Base-by-base conservation (phyloP, 1,140 invertebrate genomes). In the Centruroides sculpturatus region DNA sequence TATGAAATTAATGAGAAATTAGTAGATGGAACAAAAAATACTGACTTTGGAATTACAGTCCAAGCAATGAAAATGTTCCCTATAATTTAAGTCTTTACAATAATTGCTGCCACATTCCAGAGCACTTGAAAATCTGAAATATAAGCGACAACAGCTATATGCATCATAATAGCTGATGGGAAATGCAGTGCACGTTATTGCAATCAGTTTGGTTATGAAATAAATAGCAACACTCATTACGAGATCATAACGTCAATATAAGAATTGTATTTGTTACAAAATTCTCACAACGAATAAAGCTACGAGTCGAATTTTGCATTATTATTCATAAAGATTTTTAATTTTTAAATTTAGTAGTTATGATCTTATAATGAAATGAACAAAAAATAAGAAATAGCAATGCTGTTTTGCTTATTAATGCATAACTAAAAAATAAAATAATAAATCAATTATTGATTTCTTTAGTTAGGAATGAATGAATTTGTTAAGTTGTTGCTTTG, bases 1-100 rank as follows among this genome's bases (percentile, higher is more conserved):
- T 59, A 50, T 35, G 11, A 58, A 13, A 57, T 35, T 47, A 57
- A 47, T 35, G 46, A 47, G 10, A 35, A 55, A 55, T 35, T n/a
- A 12, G 6, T 13, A 35, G 6, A 12, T n/a, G 36, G 12, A n/a
- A 12, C 51, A 12, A 35, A 60, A 12, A 47, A 62, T 41, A 41
- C 41, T 66, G 64, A 71, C 72, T 63, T 87, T 81, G 7, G 79
- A 80, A 69, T 80, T 82, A 75, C 93, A 97, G 74, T 95, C 91
- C 67, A 93, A 79, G 75, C 93, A 97, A 73, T 98, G 93, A 76
- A 95, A 98, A 73, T 98, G 94, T 73, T 98, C 94, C 66, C 91
- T 78, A 72, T 89, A 89, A 59, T 85, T 86, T 59, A 89, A 77
- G 62, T 89, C 87, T 67, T 85, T 84, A 75, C 87, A 90, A 68